Evolutionary conservation across 2,113 vertebrate species (phyloP), one percentile per base, ranked within the genome.

Genomic region (Tachysurus vachellii): DNA sequence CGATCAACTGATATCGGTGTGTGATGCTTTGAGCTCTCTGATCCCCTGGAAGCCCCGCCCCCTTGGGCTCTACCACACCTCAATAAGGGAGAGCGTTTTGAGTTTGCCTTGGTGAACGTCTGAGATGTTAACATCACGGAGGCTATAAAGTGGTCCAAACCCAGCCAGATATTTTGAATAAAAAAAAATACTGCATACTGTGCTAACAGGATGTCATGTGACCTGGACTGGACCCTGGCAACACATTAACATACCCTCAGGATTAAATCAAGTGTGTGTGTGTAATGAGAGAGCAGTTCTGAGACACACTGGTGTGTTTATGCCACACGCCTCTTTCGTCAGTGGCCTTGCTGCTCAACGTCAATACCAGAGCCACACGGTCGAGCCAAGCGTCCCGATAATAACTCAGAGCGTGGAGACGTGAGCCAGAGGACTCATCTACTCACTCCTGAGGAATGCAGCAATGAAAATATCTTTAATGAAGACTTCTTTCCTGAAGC

Each of bases 381-480:
- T 26, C 21, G 16, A 59, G 61, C 62, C 62, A 68, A 68, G 47
- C 12, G 8, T 42, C 68, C 70, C 13, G 16, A 23, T 75, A 44
- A 85, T 85, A 44, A 75, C 36, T 36, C 54, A 6, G 28, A 31
- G 59, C n/a, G 75, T 66, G 5, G 76, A 66, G 85, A 50, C 12
- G 75, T 6, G 12, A 68, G 75, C 85, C 75, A 80, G 75, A 5
- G 36, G n/a, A 64, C 66, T 16, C 53, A 26, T 71, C 66, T 26
- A 56, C 82, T 68, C 82, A 71, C 47, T 6, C 31, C 47, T 10
- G 12, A 47, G 76, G 85, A 86, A 86, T 80, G 85, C 61, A 56
- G 75, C 68, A 42, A 28, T n/a, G 53, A 59, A 75, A 75, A 83
- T 54, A 81, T 56, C 28, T 54, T 71, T 54, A 54, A 26, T 10